These are phyloP conservation scores for Malurus cyaneus DNA, from an alignment of 2,113 vertebrate genomes.

Conservation along the genomic window DNA sequence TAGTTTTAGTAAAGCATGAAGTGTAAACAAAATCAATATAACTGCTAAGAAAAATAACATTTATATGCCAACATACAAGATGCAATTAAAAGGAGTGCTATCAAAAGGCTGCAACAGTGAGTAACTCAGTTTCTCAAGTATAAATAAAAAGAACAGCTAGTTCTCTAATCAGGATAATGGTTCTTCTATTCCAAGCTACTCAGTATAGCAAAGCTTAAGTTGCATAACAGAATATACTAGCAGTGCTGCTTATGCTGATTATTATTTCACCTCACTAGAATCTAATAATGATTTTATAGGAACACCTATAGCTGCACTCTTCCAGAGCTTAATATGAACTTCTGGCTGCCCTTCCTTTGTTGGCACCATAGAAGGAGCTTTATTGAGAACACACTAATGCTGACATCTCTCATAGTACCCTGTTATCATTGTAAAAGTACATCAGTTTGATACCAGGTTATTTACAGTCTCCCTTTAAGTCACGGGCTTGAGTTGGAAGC, in stretches of 20 bases:
- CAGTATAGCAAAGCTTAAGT: neutral
- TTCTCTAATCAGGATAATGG: neutral
- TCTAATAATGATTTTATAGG: neutral
- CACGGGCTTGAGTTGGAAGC: slow-evolving; percentile 6
- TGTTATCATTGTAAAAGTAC: slow-evolving; percentile 45
- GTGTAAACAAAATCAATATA: neutral
- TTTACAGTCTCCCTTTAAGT: slow-evolving; percentile 50
- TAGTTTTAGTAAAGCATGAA: neutral
- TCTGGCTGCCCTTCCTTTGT: neutral
- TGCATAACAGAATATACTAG: neutral
- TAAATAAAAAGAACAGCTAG: neutral
- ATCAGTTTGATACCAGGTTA: slow-evolving; percentile 51
- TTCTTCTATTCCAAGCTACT: neutral
- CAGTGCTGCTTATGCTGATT: neutral
- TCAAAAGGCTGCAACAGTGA: neutral
- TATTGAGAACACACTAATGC: neutral
- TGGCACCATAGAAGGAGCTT: slow-evolving; percentile 49
- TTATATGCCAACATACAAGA: neutral
- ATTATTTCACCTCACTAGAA: neutral
- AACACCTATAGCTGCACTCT: neutral
- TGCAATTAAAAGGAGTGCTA: neutral
- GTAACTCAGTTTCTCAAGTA: neutral
- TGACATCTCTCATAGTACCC: slow-evolving; percentile 15
- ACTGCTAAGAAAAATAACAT: neutral
- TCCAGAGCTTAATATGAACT: neutral